Percentiles rank a stretch among this genome's conserved stretches.
phyloP scores from a whole-genome alignment of 2,113 vertebrate genomes.

The Varanus komodoensis region DNA sequence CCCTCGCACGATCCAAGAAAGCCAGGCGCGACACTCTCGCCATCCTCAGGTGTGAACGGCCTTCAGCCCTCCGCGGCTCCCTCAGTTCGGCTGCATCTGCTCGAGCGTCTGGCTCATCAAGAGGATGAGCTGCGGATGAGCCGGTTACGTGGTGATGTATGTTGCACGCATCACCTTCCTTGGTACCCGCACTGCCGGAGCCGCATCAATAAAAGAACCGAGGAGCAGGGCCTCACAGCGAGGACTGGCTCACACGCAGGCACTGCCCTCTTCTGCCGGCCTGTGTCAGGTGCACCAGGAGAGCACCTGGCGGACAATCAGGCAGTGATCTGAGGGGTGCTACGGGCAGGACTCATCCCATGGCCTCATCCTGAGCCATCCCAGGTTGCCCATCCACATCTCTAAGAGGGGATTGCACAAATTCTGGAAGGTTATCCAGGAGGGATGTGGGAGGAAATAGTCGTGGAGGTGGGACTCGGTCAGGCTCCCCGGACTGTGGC shows the following conservation, averaged over 20 bases:
- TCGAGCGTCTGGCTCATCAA: conserved; percentile 37
- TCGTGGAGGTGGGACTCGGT: no score
- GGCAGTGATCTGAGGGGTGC: no score
- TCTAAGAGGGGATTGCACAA: no score
- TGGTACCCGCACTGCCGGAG: conserved; percentile 68
- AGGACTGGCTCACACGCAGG: fast-evolving
- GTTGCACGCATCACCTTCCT: conserved; percentile 38
- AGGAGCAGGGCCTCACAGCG: conserved; percentile 7
- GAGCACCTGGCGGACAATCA: no score
- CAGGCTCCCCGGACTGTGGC: no score
- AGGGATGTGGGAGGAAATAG: no score
- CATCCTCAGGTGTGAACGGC: background rate
- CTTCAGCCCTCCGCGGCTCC: background rate
- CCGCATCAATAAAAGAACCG: conserved; percentile 17
- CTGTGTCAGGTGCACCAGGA: background rate
- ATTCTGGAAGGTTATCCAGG: no score
- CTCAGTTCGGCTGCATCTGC: background rate
- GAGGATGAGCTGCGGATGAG: background rate
- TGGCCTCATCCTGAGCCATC: background rate
- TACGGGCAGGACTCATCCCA: no score
- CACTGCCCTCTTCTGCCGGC: conserved; percentile 42
- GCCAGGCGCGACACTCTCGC: background rate
- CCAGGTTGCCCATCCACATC: no score
- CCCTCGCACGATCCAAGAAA: conserved; percentile 3
- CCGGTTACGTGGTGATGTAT: conserved; percentile 15